phyloP scores from a whole-genome alignment of 2,888 invertebrate species.

The Pseudeuparius sepicola region DNA sequence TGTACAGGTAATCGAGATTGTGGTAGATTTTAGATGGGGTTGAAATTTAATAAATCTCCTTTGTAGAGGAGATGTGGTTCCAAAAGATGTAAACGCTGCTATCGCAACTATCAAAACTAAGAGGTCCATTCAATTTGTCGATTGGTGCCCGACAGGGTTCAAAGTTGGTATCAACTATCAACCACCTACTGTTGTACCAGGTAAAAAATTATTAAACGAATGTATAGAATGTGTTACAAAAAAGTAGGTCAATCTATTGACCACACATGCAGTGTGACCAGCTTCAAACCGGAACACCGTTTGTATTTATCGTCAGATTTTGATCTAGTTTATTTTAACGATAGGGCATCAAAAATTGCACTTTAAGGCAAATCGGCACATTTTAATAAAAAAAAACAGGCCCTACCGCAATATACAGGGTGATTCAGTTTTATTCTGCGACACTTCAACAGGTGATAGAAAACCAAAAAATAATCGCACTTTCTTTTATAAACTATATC shows the following conservation, averaged over 20 bases:
- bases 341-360: too few species aligned
- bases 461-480: too few species aligned
- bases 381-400: background rate
- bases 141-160: conserved; percentile 33
- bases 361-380: too few species aligned
- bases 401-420: conserved; percentile 35
- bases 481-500: too few species aligned
- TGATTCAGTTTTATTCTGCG: too few species aligned
- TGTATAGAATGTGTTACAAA: background rate
- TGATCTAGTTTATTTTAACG: too few species aligned
- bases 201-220: conserved; percentile 10
- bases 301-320: too few species aligned
- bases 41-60: too few species aligned
- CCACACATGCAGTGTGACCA: too few species aligned
- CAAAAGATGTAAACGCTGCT: conserved; percentile 83
- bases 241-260: too few species aligned
- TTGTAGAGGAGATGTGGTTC: conserved; percentile 28
- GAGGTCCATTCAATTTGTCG: conserved; percentile 71
- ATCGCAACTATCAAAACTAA: conserved; percentile 94
- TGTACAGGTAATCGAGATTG: conserved; percentile 51
- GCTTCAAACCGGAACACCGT: too few species aligned
- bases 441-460: too few species aligned
- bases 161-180: conserved; percentile 71
- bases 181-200: conserved; percentile 79
- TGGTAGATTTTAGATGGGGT: background rate